Conservation (phyloP, 2,888 invertebrate genomes). For the Anthrax anthrax region DNA sequence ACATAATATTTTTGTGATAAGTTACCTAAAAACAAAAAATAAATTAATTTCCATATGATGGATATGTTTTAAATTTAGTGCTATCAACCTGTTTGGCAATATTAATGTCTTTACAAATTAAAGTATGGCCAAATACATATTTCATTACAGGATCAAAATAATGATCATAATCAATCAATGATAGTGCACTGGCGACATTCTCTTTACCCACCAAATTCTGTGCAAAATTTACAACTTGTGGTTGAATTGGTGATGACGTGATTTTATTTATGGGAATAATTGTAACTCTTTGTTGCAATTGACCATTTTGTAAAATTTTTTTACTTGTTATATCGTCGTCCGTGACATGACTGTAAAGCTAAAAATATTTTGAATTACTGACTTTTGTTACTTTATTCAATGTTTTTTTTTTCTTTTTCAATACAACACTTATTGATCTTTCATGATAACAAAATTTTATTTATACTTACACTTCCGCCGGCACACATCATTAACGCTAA, state of each 20-base stretch:
- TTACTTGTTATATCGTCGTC: conserved; percentile 76
- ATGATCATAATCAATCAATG: conserved; percentile 55
- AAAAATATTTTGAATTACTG: conserved; percentile 16
- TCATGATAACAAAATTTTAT: too few species aligned
- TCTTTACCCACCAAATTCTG: conserved; percentile 61
- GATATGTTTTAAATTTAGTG: neutral
- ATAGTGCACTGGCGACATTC: conserved; percentile 69
- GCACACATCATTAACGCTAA: conserved; percentile 76
- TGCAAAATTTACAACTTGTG: conserved; percentile 46
- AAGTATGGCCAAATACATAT: conserved; percentile 73
- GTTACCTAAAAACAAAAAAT: conserved; percentile 40
- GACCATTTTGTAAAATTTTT: conserved; percentile 66
- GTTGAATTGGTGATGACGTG: conserved; percentile 44
- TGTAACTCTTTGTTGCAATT: conserved; percentile 65
- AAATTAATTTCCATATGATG: neutral
- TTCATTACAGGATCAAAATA: conserved; percentile 62
- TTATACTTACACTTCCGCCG: conserved; percentile 56
- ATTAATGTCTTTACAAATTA: conserved; percentile 71
- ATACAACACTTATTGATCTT: too few species aligned
- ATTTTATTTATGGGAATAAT: conserved; percentile 89
- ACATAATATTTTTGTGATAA: conserved; percentile 53
- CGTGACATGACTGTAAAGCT: conserved; percentile 85
- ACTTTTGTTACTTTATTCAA: neutral
- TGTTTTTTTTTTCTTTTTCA: neutral
- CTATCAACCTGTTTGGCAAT: conserved; percentile 47